Base-by-base conservation (phyloP, 2,888 invertebrate genomes). In the Cryptophagus acutangulus region DNA sequence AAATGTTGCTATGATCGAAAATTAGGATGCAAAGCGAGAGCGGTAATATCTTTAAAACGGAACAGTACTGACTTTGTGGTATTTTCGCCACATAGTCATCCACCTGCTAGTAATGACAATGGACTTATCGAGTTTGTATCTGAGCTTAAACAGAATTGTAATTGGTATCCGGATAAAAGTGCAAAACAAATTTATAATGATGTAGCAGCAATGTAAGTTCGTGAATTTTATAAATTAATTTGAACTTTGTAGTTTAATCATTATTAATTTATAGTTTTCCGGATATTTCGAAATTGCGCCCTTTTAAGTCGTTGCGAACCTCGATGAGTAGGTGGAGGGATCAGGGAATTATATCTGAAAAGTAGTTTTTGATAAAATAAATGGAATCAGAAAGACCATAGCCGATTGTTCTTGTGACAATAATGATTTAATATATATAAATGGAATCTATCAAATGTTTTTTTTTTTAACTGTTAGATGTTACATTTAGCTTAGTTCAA, bases 241-340 rank as follows among this genome's bases (percentile, higher is more conserved):
- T 28, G 13, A 26, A 26, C 3, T 3, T 4, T 4, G 12, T 3
- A 26, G 12, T 4, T 26, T 26, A 26, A 26, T 4, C 12, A n/a
- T 20, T 35, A 9, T 59, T n/a, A n/a, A n/a, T 56, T 35, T 41
- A 3, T 13, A 61, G 60, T 30, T 55, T 47, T 45, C 62, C 60
- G 5, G 53, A 54, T 38, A 47, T 48, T 17, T 48, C 57, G 6
- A 15, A 31, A n/a, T 24, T 48, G 15, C 52, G 50, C 33, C 52
- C 55, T 1, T 58, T 49, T 41, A 40, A 41, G 25, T 45, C 43
- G 13, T 33, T 54, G 1, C 38, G 49, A 30, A 35, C 47, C 3
- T 48, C 54, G 2, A 51, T 54, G 47, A 38, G 40, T 13, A 40
- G 51, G 28, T 52, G 54, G 54, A 42, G 42, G 18, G 38, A 16